Conservation (phyloP, 2,888 invertebrate species). For the Acleris cristana region DNA sequence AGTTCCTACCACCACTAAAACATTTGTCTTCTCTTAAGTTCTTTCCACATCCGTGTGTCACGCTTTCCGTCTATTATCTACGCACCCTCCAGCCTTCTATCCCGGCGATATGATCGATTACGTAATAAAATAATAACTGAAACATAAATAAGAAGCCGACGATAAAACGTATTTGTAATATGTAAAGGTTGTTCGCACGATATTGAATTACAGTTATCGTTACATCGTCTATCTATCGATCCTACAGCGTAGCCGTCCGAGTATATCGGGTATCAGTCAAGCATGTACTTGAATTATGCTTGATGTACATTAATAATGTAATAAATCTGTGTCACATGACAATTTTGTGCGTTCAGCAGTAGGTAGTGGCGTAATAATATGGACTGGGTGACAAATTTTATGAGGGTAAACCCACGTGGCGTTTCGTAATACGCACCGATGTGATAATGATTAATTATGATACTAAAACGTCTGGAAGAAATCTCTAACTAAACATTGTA, state of each 20-base stretch:
- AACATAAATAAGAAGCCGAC: slow-evolving; percentile 14
- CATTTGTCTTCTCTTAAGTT: no score
- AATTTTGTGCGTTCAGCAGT: slow-evolving; percentile 7
- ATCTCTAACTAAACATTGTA: no score
- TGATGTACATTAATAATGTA: slow-evolving; percentile 27
- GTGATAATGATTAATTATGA: no score
- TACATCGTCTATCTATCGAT: slow-evolving; percentile 25
- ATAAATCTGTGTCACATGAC: slow-evolving; percentile 13
- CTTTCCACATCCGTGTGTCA: no score
- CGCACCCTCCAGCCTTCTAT: background rate
- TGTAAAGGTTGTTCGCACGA: slow-evolving; percentile 42
- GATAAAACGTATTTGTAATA: slow-evolving; percentile 1
- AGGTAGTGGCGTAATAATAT: background rate
- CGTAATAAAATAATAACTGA: background rate
- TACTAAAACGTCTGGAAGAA: no score
- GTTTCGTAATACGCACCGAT: background rate
- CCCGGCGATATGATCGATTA: background rate
- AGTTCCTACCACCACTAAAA: no score
- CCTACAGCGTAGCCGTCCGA: slow-evolving; percentile 2
- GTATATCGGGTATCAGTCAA: slow-evolving; percentile 32
- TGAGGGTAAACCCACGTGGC: no score
- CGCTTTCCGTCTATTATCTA: no score
- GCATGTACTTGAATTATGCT: slow-evolving; percentile 34
- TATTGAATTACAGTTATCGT: slow-evolving; percentile 48
- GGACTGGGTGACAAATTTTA: background rate